Conservation (phyloP, 2,797 vertebrate species). For the Thunnus albacares region DNA sequence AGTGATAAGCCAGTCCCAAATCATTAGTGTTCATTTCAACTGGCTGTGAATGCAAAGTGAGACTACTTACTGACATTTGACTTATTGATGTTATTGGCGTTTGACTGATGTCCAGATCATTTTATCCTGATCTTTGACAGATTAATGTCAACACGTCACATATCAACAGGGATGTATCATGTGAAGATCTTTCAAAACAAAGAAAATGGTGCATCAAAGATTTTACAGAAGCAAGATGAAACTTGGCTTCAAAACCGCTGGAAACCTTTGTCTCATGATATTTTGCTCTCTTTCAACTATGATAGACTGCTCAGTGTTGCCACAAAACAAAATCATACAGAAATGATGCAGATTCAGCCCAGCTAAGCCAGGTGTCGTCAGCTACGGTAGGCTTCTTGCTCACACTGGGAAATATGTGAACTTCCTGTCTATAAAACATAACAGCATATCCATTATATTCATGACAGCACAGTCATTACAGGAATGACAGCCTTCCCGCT, state of each 20-base stretch:
- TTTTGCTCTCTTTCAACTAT: not conserved
- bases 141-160: slow-evolving; percentile 17
- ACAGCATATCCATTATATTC: slow-evolving; percentile 73
- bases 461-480: slow-evolving; percentile 76
- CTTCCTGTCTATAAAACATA: slow-evolving; percentile 70
- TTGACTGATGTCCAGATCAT: slow-evolving; percentile 42
- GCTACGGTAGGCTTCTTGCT: slow-evolving; percentile 27
- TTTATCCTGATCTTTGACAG: slow-evolving; percentile 39
- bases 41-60: slow-evolving; percentile 49
- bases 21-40: slow-evolving; percentile 59
- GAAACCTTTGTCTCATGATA: slow-evolving; percentile 7
- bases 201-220: slow-evolving; percentile 1
- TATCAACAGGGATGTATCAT: not conserved
- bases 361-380: slow-evolving; percentile 27
- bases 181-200: not conserved
- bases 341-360: slow-evolving; percentile 34
- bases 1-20: slow-evolving; percentile 62
- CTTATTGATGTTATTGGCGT: slow-evolving; percentile 53
- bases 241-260: not conserved
- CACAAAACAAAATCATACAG: slow-evolving; percentile 15
- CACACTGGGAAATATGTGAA: slow-evolving; percentile 59
- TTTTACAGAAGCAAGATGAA: not conserved
- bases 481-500: slow-evolving; percentile 70
- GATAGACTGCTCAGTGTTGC: not conserved
- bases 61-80: slow-evolving; percentile 43